Evolutionary conservation across 1,140 invertebrate genomes (phyloP).

Genomic region (Drosophila murphyi): DNA sequence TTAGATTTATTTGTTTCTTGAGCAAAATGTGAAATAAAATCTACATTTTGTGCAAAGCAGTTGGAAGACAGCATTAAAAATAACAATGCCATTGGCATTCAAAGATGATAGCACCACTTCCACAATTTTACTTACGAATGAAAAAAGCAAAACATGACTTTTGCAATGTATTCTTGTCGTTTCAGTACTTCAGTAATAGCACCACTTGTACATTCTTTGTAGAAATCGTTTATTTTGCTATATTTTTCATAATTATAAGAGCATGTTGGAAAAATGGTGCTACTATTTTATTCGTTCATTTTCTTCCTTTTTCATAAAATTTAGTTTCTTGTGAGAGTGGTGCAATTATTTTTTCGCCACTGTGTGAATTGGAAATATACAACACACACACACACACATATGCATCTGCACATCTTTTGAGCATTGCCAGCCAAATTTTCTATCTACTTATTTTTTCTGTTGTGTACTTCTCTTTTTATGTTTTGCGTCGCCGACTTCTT

Average conservation of each 20-base stretch:
- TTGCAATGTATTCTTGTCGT: too few species aligned
- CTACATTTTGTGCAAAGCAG: neutral
- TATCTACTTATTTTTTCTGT: conserved; percentile 15
- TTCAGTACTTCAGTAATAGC: too few species aligned
- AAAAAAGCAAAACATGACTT: too few species aligned
- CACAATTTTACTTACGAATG: neutral
- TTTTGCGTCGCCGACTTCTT: neutral
- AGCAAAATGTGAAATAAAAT: neutral
- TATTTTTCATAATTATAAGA: too few species aligned
- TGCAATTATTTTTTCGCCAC: too few species aligned
- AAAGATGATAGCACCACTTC: neutral
- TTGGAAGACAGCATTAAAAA: neutral
- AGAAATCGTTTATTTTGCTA: too few species aligned
- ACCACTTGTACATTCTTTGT: too few species aligned
- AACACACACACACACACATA: neutral
- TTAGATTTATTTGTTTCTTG: neutral
- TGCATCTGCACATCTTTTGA: neutral
- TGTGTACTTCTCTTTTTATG: conserved; percentile 5
- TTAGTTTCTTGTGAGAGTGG: too few species aligned
- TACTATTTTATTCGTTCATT: too few species aligned
- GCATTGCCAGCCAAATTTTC: conserved; percentile 14
- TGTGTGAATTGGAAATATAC: neutral
- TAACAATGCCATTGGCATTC: neutral
- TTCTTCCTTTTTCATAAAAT: too few species aligned
- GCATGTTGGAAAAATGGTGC: too few species aligned